Percentiles rank a stretch among this genome's conserved stretches.
phyloP scores from a whole-genome alignment of 2,888 invertebrate genomes.

The Hydrotaea diabolus region DNA sequence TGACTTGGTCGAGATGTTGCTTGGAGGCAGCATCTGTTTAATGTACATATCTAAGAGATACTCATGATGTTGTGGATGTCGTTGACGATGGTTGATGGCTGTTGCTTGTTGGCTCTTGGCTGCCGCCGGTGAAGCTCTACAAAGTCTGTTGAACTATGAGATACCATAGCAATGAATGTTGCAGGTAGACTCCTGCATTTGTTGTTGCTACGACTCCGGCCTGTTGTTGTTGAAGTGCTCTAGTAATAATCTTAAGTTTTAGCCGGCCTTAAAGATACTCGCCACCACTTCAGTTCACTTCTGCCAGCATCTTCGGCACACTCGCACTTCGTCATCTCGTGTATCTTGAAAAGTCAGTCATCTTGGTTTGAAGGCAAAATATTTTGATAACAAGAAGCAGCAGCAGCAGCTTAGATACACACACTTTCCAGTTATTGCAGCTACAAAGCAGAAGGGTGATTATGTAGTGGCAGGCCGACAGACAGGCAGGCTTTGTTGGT shows the following conservation, averaged over 20 bases:
- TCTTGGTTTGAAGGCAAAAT: constrained; percentile 61
- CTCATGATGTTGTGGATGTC: constrained; percentile 38
- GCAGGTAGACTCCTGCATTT: constrained; percentile 49
- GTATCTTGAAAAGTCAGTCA: constrained; percentile 62
- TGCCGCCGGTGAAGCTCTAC: constrained; percentile 50
- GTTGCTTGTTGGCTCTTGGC: constrained; percentile 1
- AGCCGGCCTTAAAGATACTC: constrained; percentile 55
- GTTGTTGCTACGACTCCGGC: constrained; percentile 33
- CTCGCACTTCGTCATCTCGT: not conserved
- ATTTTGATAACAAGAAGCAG: constrained; percentile 37
- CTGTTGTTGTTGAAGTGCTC: constrained; percentile 58
- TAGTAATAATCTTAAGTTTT: constrained; percentile 61
- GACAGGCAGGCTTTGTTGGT: no score
- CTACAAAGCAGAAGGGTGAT: not conserved
- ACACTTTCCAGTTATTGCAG: not conserved
- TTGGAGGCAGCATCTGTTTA: constrained; percentile 50
- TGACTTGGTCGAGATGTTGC: constrained; percentile 43
- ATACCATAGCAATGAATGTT: not conserved
- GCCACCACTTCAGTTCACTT: constrained; percentile 16
- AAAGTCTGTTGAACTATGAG: constrained; percentile 64
- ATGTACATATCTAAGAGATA: constrained; percentile 17
- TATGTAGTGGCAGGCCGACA: not conserved
- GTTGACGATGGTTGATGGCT: constrained; percentile 28
- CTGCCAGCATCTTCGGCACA: not conserved
- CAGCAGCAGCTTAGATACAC: not conserved